phyloP scores from a whole-genome alignment of 2,797 vertebrate genomes.

The Gobio occitaniae region DNA sequence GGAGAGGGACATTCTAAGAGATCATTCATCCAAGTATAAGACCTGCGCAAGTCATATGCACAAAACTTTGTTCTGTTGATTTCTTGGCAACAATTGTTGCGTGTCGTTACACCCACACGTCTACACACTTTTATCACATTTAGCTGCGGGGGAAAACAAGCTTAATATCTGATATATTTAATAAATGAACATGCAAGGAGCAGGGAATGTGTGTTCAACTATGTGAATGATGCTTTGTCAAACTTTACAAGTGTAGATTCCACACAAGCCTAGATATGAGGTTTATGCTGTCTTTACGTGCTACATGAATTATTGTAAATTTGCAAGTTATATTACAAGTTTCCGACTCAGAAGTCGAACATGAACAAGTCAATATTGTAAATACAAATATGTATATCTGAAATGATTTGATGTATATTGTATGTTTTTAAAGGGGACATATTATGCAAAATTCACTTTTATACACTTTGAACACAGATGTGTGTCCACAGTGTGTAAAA shows the following conservation, averaged over 20 bases:
- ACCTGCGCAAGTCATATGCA: neutral
- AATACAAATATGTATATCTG: neutral
- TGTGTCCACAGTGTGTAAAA: no score
- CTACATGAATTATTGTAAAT: neutral
- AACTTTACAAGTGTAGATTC: neutral
- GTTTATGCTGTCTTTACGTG: neutral
- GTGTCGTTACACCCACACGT: neutral
- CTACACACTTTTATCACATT: neutral
- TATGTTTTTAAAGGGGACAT: no score
- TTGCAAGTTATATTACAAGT: neutral
- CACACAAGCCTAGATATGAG: neutral
- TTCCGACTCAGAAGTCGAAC: neutral
- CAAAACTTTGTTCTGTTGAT: neutral
- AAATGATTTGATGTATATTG: neutral
- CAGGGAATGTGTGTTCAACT: neutral
- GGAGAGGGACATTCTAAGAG: slow-evolving; percentile 8
- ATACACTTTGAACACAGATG: no score
- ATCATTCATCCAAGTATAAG: slow-evolving; percentile 9
- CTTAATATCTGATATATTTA: neutral
- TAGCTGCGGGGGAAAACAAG: neutral
- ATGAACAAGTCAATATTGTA: neutral
- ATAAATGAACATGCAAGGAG: neutral
- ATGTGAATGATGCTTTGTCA: neutral
- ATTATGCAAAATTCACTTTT: no score
- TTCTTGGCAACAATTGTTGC: neutral